Evolutionary conservation across 2,113 vertebrate species (phyloP), one percentile per base, ranked within the genome.

Genomic region (Lepus timidus): DNA sequence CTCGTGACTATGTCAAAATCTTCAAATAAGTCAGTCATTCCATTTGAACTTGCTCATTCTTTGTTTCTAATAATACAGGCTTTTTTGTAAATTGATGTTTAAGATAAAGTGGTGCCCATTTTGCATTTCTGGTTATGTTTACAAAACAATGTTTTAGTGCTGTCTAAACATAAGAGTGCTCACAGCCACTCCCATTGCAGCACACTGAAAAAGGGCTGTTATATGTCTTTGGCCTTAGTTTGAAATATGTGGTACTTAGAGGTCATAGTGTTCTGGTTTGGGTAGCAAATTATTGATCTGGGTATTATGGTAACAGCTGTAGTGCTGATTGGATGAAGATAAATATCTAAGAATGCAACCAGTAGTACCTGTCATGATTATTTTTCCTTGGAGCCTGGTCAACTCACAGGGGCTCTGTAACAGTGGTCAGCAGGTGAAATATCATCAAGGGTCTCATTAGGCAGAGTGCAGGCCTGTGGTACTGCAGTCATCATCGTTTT

Each of bases 61-160:
- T 90, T 96, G 85, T 68, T 97, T 96, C 52, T 27, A 95, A 95
- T 96, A 91, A 71, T 88, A 0, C 33, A 68, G 85, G 74, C 44
- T 44, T 88, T 79, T 95, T 82, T 68, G 64, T 86, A 76, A 86
- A 94, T 85, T 93, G 88, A 49, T 58, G 31, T 94, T 75, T 55
- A 95, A 90, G 78, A 96, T 90, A 93, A 95, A 95, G 51, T 82
- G 80, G 85, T 93, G 10, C 58, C 9, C 68, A 87, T 71, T 96
- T 92, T 90, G 29, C 36, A 90, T 81, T 91, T 86, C 75, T 84
- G 81, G 29, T 68, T 94, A 23, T 0, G 0, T 98, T 98, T 98
- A 97, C 95, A 98, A 97, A 98, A 96, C 90, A 98, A 58, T 68
- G 55, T 92, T 98, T 98, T 95, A 93, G 93, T 98, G 96, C 96